A percentile compares a stretch with the other conserved stretches of the same genome.
These are phyloP conservation scores for Urosaurus nigricauda DNA, from an alignment of 2,797 vertebrate genomes.

Conservation along the genomic window DNA sequence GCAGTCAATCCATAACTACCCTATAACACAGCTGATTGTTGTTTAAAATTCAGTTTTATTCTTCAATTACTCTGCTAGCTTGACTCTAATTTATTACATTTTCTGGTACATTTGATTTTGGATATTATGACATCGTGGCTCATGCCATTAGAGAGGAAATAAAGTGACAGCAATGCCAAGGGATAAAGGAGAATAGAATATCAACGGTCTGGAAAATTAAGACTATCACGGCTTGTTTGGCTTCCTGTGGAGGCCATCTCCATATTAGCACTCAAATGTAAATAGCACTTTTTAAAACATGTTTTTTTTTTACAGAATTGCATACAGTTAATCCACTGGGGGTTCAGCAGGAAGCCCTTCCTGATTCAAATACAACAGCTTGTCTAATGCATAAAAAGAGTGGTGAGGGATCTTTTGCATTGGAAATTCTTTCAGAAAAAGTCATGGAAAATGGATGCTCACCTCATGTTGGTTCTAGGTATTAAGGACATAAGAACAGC, in stretches of 20 bases:
- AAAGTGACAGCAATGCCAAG: conserved; percentile 58
- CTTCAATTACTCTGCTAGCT: conserved; percentile 71
- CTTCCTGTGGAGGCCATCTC: conserved; percentile 41
- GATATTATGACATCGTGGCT: conserved; percentile 69
- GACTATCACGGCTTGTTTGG: conserved; percentile 43
- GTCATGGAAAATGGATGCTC: background rate
- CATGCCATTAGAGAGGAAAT: conserved; percentile 68
- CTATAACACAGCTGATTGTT: conserved; percentile 51
- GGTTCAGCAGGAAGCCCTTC: conserved; percentile 42
- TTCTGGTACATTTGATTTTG: conserved; percentile 76
- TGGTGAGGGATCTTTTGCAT: background rate
- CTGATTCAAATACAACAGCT: background rate
- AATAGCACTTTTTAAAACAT: conserved; percentile 46
- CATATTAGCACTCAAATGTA: conserved; percentile 21
- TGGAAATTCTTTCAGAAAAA: background rate
- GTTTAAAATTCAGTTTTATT: conserved; percentile 76
- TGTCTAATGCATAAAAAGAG: background rate
- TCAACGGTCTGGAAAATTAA: conserved; percentile 73
- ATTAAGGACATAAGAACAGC: too few species aligned
- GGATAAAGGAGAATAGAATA: conserved; percentile 57
- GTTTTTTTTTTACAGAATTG: background rate
- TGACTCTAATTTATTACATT: conserved; percentile 73
- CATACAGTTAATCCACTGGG: conserved; percentile 45
- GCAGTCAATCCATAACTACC: conserved; percentile 68
- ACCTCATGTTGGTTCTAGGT: background rate